Conservation (phyloP, 1,140 invertebrate genomes). For the Drosophila lacertosa region DNA sequence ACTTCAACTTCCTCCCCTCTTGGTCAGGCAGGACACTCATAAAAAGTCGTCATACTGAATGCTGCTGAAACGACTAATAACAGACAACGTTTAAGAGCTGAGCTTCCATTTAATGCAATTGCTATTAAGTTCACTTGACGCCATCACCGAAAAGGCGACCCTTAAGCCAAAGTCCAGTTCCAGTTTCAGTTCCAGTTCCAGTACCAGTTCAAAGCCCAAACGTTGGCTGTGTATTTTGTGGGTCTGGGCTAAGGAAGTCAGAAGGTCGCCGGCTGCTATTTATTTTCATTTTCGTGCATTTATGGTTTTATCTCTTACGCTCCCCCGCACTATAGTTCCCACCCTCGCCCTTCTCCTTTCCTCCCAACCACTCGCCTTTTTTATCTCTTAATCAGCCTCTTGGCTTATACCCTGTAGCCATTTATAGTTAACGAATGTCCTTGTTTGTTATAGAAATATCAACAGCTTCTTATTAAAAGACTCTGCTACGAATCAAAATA, state of each 20-base stretch:
- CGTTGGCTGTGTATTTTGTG: neutral
- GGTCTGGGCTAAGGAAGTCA: constrained; percentile 1
- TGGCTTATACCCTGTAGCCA: neutral
- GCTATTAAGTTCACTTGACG: constrained; percentile 79
- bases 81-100: constrained; percentile 58
- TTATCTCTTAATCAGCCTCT: no score
- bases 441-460: no score
- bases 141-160: constrained; percentile 15
- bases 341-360: neutral
- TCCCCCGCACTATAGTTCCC: neutral
- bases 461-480: no score
- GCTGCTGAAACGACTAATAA: constrained; percentile 50
- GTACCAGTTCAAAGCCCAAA: constrained; percentile 9
- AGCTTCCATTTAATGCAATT: constrained; percentile 56
- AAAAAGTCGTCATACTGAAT: constrained; percentile 11
- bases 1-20: no score
- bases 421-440: no score
- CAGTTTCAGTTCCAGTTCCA: constrained; percentile 10
- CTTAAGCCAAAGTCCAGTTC: constrained; percentile 8
- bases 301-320: constrained; percentile 70
- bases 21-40: constrained; percentile 20
- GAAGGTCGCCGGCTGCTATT: constrained; percentile 68
- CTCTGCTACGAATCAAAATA: no score
- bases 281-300: constrained; percentile 81
- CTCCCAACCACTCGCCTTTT: no score